A percentile compares a stretch with the other conserved stretches of the same genome.
Evolutionary conservation across 1,140 invertebrate genomes (phyloP).

Genomic region (Aphidius ervi): DNA sequence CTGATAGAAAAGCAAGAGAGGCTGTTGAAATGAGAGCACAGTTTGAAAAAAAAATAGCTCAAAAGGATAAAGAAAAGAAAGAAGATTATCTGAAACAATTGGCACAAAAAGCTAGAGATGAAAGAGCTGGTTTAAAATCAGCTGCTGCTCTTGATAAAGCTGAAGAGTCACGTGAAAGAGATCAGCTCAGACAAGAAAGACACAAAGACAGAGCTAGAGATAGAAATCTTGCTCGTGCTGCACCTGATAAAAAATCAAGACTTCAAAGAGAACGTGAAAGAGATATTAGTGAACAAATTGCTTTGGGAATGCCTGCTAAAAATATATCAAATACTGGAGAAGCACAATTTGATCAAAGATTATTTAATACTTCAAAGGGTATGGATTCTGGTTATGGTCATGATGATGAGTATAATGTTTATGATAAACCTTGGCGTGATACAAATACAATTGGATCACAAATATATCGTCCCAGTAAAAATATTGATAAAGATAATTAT

Average conservation of each 20-base stretch:
- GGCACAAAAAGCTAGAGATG: slow-evolving; percentile 93
- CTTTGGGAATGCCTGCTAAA: slow-evolving; percentile 90
- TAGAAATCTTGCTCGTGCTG: slow-evolving; percentile 86
- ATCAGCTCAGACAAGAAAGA: slow-evolving; percentile 84
- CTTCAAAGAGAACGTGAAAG: slow-evolving; percentile 88
- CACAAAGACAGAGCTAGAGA: slow-evolving; percentile 91
- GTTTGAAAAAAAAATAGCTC: slow-evolving; percentile 92
- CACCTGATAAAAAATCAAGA: slow-evolving; percentile 89
- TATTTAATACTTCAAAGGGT: slow-evolving; percentile 94
- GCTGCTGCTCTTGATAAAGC: slow-evolving; percentile 54
- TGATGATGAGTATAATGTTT: slow-evolving; percentile 97
- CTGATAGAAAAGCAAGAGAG: slow-evolving; percentile 95
- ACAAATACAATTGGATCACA: slow-evolving; percentile 77
- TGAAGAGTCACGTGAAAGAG: slow-evolving; percentile 81
- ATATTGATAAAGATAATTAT: slow-evolving; percentile 86
- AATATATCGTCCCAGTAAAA: slow-evolving; percentile 89
- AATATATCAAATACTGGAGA: slow-evolving; percentile 66
- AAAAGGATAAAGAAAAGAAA: slow-evolving; percentile 98
- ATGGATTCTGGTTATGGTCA: slow-evolving; percentile 96
- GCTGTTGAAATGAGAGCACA: slow-evolving; percentile 95
- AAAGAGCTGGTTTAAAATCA: slow-evolving; percentile 77
- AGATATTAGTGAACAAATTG: slow-evolving; percentile 98
- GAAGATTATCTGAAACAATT: slow-evolving; percentile 90
- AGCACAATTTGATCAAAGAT: slow-evolving; percentile 89
- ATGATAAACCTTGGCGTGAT: slow-evolving; percentile 92